These are phyloP conservation scores for Bombylius discolor DNA, from an alignment of 2,888 invertebrate genomes.

Conservation along the genomic window DNA sequence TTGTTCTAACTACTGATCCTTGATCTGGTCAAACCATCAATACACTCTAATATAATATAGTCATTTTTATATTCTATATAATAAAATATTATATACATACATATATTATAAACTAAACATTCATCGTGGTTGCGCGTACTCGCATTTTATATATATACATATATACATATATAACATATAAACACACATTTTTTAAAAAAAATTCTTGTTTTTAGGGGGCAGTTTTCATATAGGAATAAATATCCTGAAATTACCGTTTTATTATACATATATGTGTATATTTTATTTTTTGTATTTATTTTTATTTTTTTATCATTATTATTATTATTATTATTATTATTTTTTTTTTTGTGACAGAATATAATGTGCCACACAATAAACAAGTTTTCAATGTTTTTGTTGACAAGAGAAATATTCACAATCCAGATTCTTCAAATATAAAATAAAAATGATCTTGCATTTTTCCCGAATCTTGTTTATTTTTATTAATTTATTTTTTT, in stretches of 20 bases:
- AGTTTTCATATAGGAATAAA: not conserved
- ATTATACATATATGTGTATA: not conserved
- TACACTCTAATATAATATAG: not conserved
- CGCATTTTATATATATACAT: too few relatives aligned
- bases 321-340: too few relatives aligned
- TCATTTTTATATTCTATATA: too few relatives aligned
- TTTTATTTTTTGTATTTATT: too few relatives aligned
- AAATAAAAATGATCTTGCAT: not conserved
- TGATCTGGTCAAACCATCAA: not conserved
- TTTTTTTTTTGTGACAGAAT: not conserved
- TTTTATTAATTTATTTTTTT: not conserved
- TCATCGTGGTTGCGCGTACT: too few relatives aligned
- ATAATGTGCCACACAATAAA: not conserved
- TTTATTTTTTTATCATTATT: too few relatives aligned
- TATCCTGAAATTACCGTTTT: conserved; percentile 9
- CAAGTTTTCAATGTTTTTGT: not conserved
- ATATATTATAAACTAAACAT: too few relatives aligned
- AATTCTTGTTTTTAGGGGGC: not conserved
- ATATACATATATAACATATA: too few relatives aligned
- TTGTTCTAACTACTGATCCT: conserved; percentile 10
- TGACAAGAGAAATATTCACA: not conserved
- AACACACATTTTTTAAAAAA: too few relatives aligned
- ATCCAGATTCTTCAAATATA: not conserved
- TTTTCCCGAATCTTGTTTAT: not conserved
- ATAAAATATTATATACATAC: too few relatives aligned